Percentiles rank a stretch among this genome's conserved stretches.
These are phyloP conservation scores for Diplodus puntazzo DNA, from an alignment of 2,797 vertebrate genomes.

Conservation along the genomic window DNA sequence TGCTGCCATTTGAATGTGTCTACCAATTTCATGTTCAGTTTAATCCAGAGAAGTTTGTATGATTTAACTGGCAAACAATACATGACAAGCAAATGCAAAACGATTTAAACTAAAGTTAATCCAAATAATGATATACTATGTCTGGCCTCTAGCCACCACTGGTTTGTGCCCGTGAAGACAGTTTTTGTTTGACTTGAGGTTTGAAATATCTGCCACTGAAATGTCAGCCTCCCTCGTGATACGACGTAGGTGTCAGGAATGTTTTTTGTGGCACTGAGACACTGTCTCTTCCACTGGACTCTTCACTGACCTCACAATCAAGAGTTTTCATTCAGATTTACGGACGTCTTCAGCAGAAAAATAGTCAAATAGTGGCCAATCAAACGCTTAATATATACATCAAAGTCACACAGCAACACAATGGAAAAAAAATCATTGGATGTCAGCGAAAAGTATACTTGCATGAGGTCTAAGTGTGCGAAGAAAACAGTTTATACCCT, in stretches of 20 bases:
- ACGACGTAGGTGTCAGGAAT: no score
- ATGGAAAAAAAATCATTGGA: no score
- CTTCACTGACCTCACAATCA: not conserved
- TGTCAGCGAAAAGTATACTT: no score
- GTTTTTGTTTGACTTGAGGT: no score
- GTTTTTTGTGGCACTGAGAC: no score
- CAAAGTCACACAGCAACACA: not conserved
- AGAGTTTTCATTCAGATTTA: not conserved
- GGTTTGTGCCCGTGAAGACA: no score
- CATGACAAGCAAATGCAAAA: not conserved
- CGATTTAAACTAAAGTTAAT: not conserved
- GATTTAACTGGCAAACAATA: not conserved
- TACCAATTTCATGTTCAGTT: not conserved
- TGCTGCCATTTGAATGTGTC: no score
- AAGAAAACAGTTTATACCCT: no score
- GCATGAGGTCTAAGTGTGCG: no score
- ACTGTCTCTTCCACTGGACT: not conserved
- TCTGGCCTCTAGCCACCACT: no score
- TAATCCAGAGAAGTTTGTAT: not conserved
- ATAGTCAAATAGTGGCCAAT: not conserved
- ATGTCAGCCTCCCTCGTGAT: no score
- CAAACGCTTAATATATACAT: not conserved
- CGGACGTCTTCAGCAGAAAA: not conserved
- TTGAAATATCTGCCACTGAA: no score
- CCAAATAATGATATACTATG: not conserved